phyloP scores from a whole-genome alignment of 2,888 invertebrate genomes.

The Cantharis nigra region DNA sequence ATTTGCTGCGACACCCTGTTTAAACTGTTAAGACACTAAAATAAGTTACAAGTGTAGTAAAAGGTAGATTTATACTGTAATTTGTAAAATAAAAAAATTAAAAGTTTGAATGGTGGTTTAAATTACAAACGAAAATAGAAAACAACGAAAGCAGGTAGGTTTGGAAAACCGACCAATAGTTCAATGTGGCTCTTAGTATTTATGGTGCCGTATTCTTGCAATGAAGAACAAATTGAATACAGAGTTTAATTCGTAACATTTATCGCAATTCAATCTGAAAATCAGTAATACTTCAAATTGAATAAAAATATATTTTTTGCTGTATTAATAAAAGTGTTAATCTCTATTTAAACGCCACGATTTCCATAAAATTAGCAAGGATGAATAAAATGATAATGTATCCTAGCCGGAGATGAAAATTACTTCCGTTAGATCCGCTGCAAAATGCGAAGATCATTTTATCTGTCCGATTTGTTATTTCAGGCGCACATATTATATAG shows the following conservation, averaged over 20 bases:
- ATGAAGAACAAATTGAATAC: slow-evolving; percentile 41
- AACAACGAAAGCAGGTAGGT: slow-evolving; percentile 42
- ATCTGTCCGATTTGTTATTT: slow-evolving; percentile 25
- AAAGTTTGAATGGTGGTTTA: slow-evolving; percentile 31
- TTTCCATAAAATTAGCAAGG: slow-evolving; percentile 10
- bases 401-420: slow-evolving; percentile 8
- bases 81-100: slow-evolving; percentile 46
- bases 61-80: slow-evolving; percentile 59
- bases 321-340: not conserved
- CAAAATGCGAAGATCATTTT: slow-evolving; percentile 11
- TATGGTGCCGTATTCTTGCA: slow-evolving; percentile 38
- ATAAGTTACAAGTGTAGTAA: slow-evolving; percentile 57
- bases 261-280: not conserved
- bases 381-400: not conserved
- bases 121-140: slow-evolving; percentile 37
- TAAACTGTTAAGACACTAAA: not conserved
- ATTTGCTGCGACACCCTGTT: not conserved
- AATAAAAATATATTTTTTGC: not conserved
- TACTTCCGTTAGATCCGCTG: slow-evolving; percentile 9
- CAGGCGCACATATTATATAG: slow-evolving; percentile 12
- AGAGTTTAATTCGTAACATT: slow-evolving; percentile 31
- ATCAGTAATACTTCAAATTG: not conserved
- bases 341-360: not conserved
- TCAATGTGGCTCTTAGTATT: slow-evolving; percentile 42
- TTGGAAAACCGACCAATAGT: slow-evolving; percentile 40